Percentiles rank a stretch among this genome's conserved stretches.
These are phyloP conservation scores for Enteromius mattozi DNA, from an alignment of 2,797 vertebrate genomes.

Conservation along the genomic window DNA sequence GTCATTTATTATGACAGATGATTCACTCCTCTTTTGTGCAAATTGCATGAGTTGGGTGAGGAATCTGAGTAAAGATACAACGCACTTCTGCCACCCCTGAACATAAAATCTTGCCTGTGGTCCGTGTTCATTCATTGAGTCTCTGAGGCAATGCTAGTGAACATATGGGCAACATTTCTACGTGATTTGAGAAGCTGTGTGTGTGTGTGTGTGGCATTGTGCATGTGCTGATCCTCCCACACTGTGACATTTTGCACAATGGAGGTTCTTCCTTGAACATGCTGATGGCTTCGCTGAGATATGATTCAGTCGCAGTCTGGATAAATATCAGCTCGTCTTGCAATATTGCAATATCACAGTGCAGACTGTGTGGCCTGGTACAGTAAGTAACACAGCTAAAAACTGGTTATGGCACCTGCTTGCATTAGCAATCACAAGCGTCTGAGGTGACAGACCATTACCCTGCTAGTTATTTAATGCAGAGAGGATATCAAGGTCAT, in stretches of 20 bases:
- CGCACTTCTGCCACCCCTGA: slow-evolving; percentile 6
- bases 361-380: slow-evolving; percentile 39
- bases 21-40: slow-evolving; percentile 33
- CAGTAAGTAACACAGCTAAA: slow-evolving; percentile 1
- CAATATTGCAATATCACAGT: slow-evolving; percentile 31
- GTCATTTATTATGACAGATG: slow-evolving; percentile 36
- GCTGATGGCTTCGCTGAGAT: slow-evolving; percentile 54
- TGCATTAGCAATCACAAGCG: slow-evolving; percentile 26
- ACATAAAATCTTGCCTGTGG: slow-evolving; percentile 34
- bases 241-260: slow-evolving; percentile 62
- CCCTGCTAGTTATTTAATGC: slow-evolving; percentile 10
- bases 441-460: neutral
- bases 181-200: slow-evolving; percentile 38
- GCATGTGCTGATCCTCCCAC: slow-evolving; percentile 56
- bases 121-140: slow-evolving; percentile 33
- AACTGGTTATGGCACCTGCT: slow-evolving; percentile 13
- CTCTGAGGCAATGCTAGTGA: slow-evolving; percentile 23
- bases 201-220: slow-evolving; percentile 48
- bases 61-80: slow-evolving; percentile 37
- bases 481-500: slow-evolving; percentile 4
- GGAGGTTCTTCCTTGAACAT: slow-evolving; percentile 50
- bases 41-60: slow-evolving; percentile 11
- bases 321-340: slow-evolving; percentile 57
- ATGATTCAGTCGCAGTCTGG: slow-evolving; percentile 45
- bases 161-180: slow-evolving; percentile 41